Percentiles rank a stretch among this genome's conserved stretches.
Conservation (phyloP, 2,113 vertebrate genomes). For the Bujurquina vittata region DNA sequence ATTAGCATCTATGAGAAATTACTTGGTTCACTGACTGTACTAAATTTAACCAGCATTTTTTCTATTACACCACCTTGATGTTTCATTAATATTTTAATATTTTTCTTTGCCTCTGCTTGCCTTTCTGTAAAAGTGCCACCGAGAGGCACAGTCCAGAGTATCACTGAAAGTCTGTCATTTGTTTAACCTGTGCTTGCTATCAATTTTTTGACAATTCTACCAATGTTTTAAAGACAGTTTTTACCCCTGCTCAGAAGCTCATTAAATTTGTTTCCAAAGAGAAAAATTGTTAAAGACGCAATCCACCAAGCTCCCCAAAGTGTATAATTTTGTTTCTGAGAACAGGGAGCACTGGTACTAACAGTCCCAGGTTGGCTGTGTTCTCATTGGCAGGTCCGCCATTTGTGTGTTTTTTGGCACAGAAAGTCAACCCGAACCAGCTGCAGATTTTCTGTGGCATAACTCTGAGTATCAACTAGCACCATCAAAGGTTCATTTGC, state of each 20-base stretch:
- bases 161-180: background rate
- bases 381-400: background rate
- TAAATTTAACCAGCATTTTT: background rate
- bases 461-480: conserved; percentile 3
- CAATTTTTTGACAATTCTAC: background rate
- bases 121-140: background rate
- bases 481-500: conserved; percentile 20
- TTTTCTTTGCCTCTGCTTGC: background rate
- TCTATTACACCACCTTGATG: background rate
- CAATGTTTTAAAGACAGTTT: background rate
- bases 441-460: conserved; percentile 17
- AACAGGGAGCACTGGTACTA: background rate
- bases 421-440: conserved; percentile 14
- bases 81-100: conserved; percentile 2
- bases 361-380: background rate
- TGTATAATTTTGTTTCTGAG: background rate
- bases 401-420: conserved; percentile 14
- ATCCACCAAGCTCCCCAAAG: background rate
- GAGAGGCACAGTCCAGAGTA: background rate
- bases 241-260: background rate
- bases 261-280: background rate
- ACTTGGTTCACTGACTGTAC: background rate
- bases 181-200: background rate
- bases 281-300: background rate
- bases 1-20: background rate